A percentile compares a stretch with the other conserved stretches of the same genome.
Conservation (phyloP, 2,797 vertebrate species). For the Gallinago stenura region DNA sequence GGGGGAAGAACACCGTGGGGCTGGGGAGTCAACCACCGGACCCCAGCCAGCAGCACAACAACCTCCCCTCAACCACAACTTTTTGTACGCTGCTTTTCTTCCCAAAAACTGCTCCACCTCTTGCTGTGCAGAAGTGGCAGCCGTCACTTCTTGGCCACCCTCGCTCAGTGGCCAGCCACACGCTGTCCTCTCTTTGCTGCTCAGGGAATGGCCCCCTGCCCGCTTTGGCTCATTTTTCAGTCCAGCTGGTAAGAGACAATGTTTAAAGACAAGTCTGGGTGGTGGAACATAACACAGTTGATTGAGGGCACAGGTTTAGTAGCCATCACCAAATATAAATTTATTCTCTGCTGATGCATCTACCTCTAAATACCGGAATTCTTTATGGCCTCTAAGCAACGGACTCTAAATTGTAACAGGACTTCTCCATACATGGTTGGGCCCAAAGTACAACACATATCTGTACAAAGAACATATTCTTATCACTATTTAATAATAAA, state of each 20-base stretch:
- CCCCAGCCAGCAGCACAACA: rapidly evolving
- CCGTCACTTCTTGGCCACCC: too few relatives aligned
- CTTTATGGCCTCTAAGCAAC: background rate
- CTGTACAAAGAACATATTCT: background rate
- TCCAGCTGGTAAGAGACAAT: background rate
- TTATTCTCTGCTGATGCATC: background rate
- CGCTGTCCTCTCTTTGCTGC: background rate
- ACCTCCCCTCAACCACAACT: background rate
- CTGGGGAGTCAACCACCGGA: background rate
- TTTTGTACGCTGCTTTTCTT: background rate
- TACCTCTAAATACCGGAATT: background rate
- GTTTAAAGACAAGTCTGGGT: background rate
- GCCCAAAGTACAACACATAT: background rate
- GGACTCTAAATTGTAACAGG: background rate
- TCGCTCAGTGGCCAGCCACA: background rate
- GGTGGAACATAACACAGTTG: background rate
- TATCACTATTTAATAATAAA: background rate
- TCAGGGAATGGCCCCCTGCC: background rate
- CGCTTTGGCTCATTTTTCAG: background rate
- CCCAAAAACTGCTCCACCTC: background rate
- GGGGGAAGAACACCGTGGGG: rapidly evolving
- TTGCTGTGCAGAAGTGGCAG: rapidly evolving
- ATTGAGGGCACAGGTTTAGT: background rate
- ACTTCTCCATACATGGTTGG: background rate
- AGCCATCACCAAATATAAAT: background rate